Conservation (phyloP, 64 coral and sea anemone species). For the Porites australiensis region DNA sequence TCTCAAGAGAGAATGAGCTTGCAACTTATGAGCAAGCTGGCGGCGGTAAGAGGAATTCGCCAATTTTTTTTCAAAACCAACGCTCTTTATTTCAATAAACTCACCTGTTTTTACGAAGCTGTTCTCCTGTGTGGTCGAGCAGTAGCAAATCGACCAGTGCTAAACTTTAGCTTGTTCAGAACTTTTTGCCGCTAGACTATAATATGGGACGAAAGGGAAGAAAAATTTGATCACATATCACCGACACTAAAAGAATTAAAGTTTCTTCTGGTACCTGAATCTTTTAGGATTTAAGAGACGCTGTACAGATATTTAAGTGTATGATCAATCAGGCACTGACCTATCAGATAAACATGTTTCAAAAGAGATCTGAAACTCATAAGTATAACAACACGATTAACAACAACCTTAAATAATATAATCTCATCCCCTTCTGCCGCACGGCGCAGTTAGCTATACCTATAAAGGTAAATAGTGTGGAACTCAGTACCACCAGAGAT, state of each 20-base stretch:
- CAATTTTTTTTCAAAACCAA: slow-evolving; percentile 32
- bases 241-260: neutral
- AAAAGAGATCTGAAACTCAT: slow-evolving; percentile 27
- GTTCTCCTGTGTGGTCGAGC: slow-evolving; percentile 31
- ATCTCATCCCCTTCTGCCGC: neutral
- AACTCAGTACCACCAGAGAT: too few relatives aligned
- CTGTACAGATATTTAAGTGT: slow-evolving; percentile 25
- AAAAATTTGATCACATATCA: slow-evolving; percentile 25
- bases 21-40: slow-evolving; percentile 9
- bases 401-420: neutral
- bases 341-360: slow-evolving; percentile 3
- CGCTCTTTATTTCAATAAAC: neutral
- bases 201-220: neutral
- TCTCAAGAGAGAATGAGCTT: too few relatives aligned
- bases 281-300: slow-evolving; percentile 12
- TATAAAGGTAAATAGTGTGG: too few relatives aligned
- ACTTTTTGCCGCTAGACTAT: slow-evolving; percentile 23
- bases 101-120: slow-evolving; percentile 17
- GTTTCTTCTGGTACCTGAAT: too few relatives aligned
- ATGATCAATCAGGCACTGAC: slow-evolving; percentile 21
- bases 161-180: slow-evolving; percentile 51
- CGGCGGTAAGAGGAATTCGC: slow-evolving; percentile 25
- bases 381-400: neutral
- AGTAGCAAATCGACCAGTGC: slow-evolving; percentile 8
- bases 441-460: neutral